These are phyloP conservation scores for Eupithecia insigniata DNA, from an alignment of 2,888 invertebrate genomes.

Conservation along the genomic window DNA sequence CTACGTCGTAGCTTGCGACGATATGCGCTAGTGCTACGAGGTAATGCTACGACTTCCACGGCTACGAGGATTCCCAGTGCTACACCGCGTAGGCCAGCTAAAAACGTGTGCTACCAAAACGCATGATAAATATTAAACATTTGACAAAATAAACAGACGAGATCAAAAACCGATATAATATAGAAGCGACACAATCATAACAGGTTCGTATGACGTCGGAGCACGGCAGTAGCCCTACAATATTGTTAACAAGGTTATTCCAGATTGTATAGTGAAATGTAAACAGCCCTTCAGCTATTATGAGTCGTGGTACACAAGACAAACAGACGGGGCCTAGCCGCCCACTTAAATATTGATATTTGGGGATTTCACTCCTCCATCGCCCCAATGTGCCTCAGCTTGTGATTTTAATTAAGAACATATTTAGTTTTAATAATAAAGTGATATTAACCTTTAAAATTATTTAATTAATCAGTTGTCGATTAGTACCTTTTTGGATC, in stretches of 20 bases:
- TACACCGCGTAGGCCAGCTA: not conserved
- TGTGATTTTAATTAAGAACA: slow-evolving; percentile 39
- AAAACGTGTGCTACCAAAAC: not conserved
- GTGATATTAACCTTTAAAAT: slow-evolving; percentile 27
- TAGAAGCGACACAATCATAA: not conserved
- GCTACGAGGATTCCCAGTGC: not conserved
- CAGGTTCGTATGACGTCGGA: not conserved
- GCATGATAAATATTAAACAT: not conserved
- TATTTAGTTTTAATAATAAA: slow-evolving; percentile 36
- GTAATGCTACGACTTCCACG: not conserved
- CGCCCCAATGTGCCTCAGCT: slow-evolving; percentile 29
- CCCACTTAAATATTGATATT: slow-evolving; percentile 75
- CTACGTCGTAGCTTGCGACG: not conserved
- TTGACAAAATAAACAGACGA: not conserved
- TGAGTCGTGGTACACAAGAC: slow-evolving; percentile 72
- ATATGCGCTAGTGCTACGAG: not conserved
- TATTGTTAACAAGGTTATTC: slow-evolving; percentile 73
- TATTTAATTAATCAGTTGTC: slow-evolving; percentile 8
- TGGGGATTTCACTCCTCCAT: slow-evolving; percentile 47
- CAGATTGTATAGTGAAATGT: slow-evolving; percentile 70
- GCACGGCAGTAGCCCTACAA: slow-evolving; percentile 42
- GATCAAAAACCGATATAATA: not conserved
- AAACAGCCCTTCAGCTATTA: slow-evolving; percentile 74
- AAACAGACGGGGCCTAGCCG: slow-evolving; percentile 64
- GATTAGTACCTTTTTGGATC: not conserved